Conservation (phyloP, 2,113 vertebrate species). For the Bothrops jararaca region DNA sequence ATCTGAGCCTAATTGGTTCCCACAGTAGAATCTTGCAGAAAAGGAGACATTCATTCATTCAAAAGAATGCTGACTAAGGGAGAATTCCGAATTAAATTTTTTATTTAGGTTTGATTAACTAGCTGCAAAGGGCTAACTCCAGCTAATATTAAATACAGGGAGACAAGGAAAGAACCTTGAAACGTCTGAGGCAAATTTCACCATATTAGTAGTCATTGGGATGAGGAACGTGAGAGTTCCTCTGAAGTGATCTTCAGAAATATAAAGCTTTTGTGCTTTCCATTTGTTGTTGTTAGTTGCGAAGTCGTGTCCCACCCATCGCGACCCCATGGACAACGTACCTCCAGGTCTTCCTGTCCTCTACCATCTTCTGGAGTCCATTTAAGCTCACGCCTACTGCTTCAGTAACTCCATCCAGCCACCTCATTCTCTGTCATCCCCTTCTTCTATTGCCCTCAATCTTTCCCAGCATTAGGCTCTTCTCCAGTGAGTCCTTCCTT, state of each 20-base stretch:
- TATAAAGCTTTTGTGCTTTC: not conserved
- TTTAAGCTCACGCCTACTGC: no score
- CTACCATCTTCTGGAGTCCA: no score
- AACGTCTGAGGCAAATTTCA: not conserved
- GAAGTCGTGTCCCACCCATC: no score
- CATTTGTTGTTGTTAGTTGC: no score
- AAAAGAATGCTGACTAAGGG: conserved; percentile 20
- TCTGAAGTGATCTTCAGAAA: not conserved
- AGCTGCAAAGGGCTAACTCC: not conserved
- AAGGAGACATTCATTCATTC: conserved; percentile 4
- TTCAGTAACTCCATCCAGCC: no score
- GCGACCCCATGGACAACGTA: no score
- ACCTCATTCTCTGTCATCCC: no score
- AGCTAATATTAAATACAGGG: not conserved
- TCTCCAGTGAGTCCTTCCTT: no score
- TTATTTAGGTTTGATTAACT: not conserved
- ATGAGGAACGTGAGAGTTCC: not conserved
- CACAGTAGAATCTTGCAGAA: not conserved
- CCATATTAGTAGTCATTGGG: not conserved
- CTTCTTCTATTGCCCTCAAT: no score
- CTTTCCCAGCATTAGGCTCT: no score
- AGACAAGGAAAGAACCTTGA: not conserved
- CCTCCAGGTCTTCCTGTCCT: no score
- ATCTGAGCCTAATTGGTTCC: conserved; percentile 8
- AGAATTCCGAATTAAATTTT: not conserved